Evolutionary conservation across 2,797 vertebrate species (phyloP), one percentile per base, ranked within the genome.

Genomic region (Peromyscus melanophrys): DNA sequence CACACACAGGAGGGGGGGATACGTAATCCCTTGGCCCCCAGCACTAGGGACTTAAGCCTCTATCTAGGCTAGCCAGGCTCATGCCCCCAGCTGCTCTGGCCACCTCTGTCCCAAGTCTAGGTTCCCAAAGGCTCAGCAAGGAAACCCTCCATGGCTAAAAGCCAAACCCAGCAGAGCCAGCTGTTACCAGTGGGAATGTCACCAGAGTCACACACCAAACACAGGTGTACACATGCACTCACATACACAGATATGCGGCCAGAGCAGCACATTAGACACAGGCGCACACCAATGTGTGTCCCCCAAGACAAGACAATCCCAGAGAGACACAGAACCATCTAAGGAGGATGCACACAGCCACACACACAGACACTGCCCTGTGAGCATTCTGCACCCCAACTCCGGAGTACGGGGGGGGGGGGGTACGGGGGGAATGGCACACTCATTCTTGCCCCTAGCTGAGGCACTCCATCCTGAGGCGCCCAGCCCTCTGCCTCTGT

Each of bases 1-100:
- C 49, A 21, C 21, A 4, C 65, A 17, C 80, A 27, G 2, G 0
- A 0, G 1, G 6, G 21, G 1, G 6, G 4, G 17, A 16, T 10
- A 19, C 12, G 11, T 96, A 92, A 96, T 97, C 84, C 59, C 97
- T 96, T 90, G 86, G 86, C 21, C 89, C 65, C 94, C 75, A 29
- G 75, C 65, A 73, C 71, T 1, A 67, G 52, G 63, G 87, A 34
- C 67, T 90, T 97, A 96, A 96, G 82, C 94, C 2, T 52, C 76
- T 93, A 82, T 97, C 87, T 90, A 82, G 92, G 94, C 96, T 89
- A 81, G 69, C 76, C 80, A 43, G 37, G 2, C 63, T 78, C 82
- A 40, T 31, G 0, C 65, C 87, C 65, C 46, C 67, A 86, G 89
- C 87, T 59, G 40, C 81, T 19, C 19, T 5, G 6, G 94, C 81